These are phyloP conservation scores for Empidonax traillii DNA, from an alignment of 2,113 vertebrate genomes.

Conservation along the genomic window DNA sequence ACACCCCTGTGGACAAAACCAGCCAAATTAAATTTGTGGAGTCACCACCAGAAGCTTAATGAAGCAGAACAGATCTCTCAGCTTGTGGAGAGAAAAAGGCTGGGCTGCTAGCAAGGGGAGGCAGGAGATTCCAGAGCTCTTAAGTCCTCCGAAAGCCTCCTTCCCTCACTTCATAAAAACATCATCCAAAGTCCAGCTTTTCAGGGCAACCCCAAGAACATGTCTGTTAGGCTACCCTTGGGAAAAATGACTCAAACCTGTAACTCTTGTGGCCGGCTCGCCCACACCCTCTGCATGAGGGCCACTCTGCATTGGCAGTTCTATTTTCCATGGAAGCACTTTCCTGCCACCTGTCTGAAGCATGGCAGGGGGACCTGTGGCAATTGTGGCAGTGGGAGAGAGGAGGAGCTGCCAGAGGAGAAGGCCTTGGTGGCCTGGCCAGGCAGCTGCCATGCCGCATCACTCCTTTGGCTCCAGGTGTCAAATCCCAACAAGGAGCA, in stretches of 20 bases:
- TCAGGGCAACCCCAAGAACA: background rate
- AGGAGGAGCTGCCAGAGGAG: accelerated
- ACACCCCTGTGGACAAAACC: background rate
- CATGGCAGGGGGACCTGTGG: accelerated
- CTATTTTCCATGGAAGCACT: background rate
- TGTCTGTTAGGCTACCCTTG: background rate
- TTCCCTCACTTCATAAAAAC: background rate
- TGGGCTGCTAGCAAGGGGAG: accelerated
- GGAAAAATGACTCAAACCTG: background rate
- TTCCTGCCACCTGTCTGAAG: accelerated
- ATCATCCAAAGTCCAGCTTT: background rate
- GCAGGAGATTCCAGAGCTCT: background rate
- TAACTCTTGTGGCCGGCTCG: background rate
- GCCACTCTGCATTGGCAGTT: background rate
- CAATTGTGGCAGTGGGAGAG: background rate
- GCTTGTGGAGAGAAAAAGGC: background rate
- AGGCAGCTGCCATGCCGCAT: accelerated
- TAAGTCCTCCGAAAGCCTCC: background rate
- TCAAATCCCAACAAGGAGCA: accelerated
- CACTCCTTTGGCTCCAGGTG: accelerated
- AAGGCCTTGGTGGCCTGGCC: background rate
- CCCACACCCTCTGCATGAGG: accelerated
- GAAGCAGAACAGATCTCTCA: background rate
- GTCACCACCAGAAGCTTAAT: background rate
- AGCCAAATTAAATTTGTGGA: background rate